phyloP scores from a whole-genome alignment of 1,140 invertebrate species.

The Hypothenemus hampei region DNA sequence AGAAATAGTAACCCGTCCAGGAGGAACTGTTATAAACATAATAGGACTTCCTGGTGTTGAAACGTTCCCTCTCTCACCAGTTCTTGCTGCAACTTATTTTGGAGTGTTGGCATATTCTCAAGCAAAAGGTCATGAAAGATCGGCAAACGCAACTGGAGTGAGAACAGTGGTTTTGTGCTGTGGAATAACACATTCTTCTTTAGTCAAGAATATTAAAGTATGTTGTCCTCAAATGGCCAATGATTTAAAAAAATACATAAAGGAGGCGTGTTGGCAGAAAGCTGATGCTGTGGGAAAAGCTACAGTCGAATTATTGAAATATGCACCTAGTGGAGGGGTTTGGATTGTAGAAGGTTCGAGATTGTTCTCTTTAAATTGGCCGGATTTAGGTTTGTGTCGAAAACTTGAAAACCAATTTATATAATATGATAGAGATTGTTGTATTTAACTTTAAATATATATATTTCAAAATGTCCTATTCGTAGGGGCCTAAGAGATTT shows the following conservation, averaged over 20 bases:
- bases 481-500: too few species aligned
- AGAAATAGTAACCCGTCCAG: slow-evolving; percentile 11
- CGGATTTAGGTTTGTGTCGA: slow-evolving; percentile 12
- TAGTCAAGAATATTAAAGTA: slow-evolving; percentile 19
- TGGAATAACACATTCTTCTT: slow-evolving; percentile 49
- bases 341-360: slow-evolving; percentile 40
- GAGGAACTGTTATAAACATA: slow-evolving; percentile 38
- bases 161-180: slow-evolving; percentile 53
- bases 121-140: slow-evolving; percentile 46
- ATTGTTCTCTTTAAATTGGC: slow-evolving; percentile 27
- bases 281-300: slow-evolving; percentile 35
- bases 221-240: slow-evolving; percentile 26
- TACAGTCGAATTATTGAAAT: slow-evolving; percentile 33
- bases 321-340: slow-evolving; percentile 31
- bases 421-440: too few species aligned
- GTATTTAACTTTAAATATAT: too few species aligned
- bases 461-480: too few species aligned
- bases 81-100: slow-evolving; percentile 28
- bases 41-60: slow-evolving; percentile 32
- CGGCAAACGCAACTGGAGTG: slow-evolving; percentile 51
- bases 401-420: slow-evolving; percentile 21
- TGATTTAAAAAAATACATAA: slow-evolving; percentile 30
- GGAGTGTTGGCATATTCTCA: slow-evolving; percentile 36
- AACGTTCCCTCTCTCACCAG: slow-evolving; percentile 33
- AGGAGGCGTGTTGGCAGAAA: slow-evolving; percentile 32